phyloP scores from a whole-genome alignment of 1,140 invertebrate species.

The Gryllus bimaculatus region DNA sequence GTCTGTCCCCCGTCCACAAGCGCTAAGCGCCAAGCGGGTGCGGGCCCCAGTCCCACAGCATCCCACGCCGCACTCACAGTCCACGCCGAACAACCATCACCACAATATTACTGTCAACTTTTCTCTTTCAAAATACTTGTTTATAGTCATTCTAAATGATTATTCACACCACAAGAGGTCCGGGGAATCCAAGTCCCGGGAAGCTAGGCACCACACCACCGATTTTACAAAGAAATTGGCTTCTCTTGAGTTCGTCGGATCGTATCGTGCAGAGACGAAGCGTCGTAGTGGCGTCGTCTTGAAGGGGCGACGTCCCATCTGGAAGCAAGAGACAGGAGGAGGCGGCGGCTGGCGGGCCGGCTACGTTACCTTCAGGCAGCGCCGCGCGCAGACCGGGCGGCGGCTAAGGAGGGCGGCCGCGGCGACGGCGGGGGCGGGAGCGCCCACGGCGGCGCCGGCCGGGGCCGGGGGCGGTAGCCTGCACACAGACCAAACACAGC shows the following conservation, averaged over 20 bases:
- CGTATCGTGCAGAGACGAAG: too few relatives aligned
- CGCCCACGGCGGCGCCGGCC: too few relatives aligned
- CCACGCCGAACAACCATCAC: too few relatives aligned
- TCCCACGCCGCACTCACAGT: neutral
- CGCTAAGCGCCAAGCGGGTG: neutral
- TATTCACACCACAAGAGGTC: neutral
- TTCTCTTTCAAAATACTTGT: neutral
- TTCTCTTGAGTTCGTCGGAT: neutral
- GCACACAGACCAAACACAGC: constrained; percentile 2
- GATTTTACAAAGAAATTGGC: neutral
- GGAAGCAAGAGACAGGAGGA: neutral
- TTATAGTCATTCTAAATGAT: neutral
- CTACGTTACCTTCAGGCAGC: neutral
- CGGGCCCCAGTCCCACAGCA: neutral
- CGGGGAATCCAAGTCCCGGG: neutral
- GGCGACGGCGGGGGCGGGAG: neutral
- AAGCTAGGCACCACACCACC: neutral
- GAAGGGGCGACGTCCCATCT: neutral
- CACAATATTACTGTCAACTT: too few relatives aligned
- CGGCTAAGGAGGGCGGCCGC: neutral
- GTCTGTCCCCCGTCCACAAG: neutral
- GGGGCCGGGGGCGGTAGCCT: neutral
- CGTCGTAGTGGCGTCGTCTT: neutral
- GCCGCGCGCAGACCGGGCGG: too few relatives aligned
- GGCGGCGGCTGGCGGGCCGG: neutral